A percentile compares a stretch with the other conserved stretches of the same genome.
Evolutionary conservation across 2,797 vertebrate species (phyloP).

Genomic region (Nyctalus aviator): DNA sequence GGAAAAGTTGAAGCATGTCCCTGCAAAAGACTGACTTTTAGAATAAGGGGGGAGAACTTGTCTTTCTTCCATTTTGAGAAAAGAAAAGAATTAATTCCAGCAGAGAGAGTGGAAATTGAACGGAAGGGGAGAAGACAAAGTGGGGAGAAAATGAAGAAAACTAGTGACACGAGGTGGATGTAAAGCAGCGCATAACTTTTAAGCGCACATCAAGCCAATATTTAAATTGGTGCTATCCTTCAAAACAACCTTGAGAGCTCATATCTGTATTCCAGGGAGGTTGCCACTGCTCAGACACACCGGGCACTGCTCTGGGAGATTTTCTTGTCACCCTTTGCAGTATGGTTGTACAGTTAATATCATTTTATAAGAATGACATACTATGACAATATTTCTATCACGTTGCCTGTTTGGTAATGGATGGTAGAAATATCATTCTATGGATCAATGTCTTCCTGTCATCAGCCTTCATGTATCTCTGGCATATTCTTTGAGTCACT

Average conservation of each 20-base stretch:
- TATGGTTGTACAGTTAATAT: constrained; percentile 30
- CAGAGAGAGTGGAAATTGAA: not conserved
- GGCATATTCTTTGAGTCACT: not conserved
- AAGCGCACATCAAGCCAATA: not conserved
- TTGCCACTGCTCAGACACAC: not conserved
- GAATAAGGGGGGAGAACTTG: not conserved
- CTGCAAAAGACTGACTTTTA: not conserved
- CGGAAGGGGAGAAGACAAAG: not conserved
- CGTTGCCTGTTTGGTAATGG: constrained; percentile 38
- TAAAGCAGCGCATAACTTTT: not conserved
- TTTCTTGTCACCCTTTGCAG: not conserved
- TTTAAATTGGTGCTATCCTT: constrained; percentile 52
- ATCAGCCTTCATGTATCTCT: not conserved
- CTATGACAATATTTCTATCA: not conserved
- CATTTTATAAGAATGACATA: constrained; percentile 27
- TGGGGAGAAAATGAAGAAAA: not conserved
- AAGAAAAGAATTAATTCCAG: constrained; percentile 35
- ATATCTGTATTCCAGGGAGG: constrained; percentile 47
- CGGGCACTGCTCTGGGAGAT: not conserved
- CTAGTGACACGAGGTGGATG: not conserved
- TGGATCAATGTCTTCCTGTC: not conserved
- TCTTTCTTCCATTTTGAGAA: constrained; percentile 53
- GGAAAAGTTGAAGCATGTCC: not conserved
- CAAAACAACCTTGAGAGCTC: constrained; percentile 43
- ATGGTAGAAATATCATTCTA: not conserved